These are phyloP conservation scores for Paralvinella palmiformis DNA, from an alignment of 1,140 invertebrate species.

Conservation along the genomic window DNA sequence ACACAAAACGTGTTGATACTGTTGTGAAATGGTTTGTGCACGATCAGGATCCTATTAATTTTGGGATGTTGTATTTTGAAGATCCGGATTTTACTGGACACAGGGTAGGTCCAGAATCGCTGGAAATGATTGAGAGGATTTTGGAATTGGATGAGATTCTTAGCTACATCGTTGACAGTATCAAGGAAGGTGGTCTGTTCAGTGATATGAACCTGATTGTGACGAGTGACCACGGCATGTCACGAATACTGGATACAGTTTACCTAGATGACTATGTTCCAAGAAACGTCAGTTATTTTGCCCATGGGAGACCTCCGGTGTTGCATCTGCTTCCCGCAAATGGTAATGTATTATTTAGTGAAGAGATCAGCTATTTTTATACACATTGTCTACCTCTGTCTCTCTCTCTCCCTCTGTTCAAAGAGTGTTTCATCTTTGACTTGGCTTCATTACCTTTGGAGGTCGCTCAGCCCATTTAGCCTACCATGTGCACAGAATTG, in stretches of 20 bases:
- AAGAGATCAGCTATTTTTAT: too few species aligned
- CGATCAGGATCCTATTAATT: constrained; percentile 53
- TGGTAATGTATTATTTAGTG: neutral
- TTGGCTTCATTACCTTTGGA: too few species aligned
- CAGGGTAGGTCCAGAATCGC: constrained; percentile 41
- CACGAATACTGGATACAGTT: constrained; percentile 55
- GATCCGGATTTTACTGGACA: constrained; percentile 62
- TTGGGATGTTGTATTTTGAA: constrained; percentile 67
- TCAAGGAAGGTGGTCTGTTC: constrained; percentile 43
- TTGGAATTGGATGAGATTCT: constrained; percentile 35
- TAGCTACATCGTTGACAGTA: constrained; percentile 33
- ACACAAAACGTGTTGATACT: constrained; percentile 55
- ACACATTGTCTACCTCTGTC: too few species aligned
- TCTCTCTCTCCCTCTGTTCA: too few species aligned
- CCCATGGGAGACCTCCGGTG: constrained; percentile 22
- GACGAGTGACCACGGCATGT: constrained; percentile 73
- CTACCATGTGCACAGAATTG: too few species aligned
- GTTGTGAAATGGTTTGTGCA: constrained; percentile 61
- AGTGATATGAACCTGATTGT: constrained; percentile 63
- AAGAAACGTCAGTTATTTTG: constrained; percentile 51
- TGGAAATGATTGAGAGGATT: constrained; percentile 33
- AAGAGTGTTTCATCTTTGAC: too few species aligned
- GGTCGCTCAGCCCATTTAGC: too few species aligned
- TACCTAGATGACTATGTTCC: constrained; percentile 57
- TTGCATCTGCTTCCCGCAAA: constrained; percentile 11